Base-by-base conservation (phyloP, 2,888 invertebrate species). In the Heliconius hortense region DNA sequence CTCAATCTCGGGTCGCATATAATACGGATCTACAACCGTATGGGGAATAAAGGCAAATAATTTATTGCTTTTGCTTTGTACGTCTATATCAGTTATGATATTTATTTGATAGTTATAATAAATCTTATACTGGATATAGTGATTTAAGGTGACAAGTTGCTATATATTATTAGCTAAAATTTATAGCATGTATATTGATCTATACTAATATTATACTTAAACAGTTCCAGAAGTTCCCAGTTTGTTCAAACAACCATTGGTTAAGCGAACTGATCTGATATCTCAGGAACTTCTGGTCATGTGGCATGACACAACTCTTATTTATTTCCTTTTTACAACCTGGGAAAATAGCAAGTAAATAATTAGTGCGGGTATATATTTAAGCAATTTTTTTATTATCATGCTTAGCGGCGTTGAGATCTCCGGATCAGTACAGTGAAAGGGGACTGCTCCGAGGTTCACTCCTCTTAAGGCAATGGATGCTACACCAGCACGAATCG, bases 41-140 rank as follows among this genome's bases (percentile, higher is more conserved):
- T 78, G 76, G 80, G 79, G 80, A 78, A 80, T 82, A 82, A n/a
- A 21, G 10, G 81, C 80, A 83, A 69, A 82, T 83, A 82, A 84
- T 82, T 84, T 83, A 85, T 82, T 79, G 80, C 78, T 77, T 76
- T 78, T 69, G 60, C 75, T 68, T 71, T 68, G 60, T 56, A 56
- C 69, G 68, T 73, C 60, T 76, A 76, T 77, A 73, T 74, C 73
- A 59, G 62, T 63, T 71, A 73, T 73, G 64, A 74, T 76, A 77
- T 77, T 60, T 75, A 78, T 77, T 62, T 59, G 48, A 72, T 73
- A 71, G 24, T 28, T 56, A 59, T 24, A 15, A 56, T 69, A 69
- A 56, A 69, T 69, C 56, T 56, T 24, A n/a, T 15, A 11, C 13
- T 26, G 0, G 24, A 43, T 66, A 39, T n/a, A 68, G n/a, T 56